phyloP scores from a whole-genome alignment of 2,888 invertebrate species.

The Eupsilia transversa region DNA sequence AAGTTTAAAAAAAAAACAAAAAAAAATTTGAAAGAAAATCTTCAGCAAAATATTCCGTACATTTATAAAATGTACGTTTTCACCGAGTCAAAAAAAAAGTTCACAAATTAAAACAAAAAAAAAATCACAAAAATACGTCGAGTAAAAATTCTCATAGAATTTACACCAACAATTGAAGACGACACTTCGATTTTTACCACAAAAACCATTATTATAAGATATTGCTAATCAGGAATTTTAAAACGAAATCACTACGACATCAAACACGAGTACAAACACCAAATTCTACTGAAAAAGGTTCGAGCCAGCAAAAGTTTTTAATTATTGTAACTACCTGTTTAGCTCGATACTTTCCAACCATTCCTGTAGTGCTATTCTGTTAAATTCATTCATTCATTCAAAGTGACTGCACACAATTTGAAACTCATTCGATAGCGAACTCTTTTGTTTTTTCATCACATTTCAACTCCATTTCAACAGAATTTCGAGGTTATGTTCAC shows the following conservation, averaged over 20 bases:
- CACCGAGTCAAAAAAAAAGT: slow-evolving; percentile 22
- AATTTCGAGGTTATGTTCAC: not conserved
- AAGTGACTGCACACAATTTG: not conserved
- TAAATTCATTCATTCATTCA: not conserved
- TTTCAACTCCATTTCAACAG: not conserved
- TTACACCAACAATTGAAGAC: not conserved
- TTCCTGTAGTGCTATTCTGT: not conserved
- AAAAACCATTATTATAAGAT: slow-evolving; percentile 77
- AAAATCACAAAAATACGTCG: slow-evolving; percentile 16
- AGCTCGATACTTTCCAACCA: not conserved
- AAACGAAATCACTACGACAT: slow-evolving; percentile 69
- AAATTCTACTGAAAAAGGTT: slow-evolving; percentile 68
- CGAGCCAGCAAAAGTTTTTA: slow-evolving; percentile 65
- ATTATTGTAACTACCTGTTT: not conserved
- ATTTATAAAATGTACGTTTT: slow-evolving; percentile 61
- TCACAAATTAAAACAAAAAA: too few relatives aligned
- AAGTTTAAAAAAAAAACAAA: slow-evolving; percentile 5
- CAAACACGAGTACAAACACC: slow-evolving; percentile 69
- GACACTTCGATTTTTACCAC: slow-evolving; percentile 74
- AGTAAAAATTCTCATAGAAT: slow-evolving; percentile 50
- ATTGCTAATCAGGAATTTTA: slow-evolving; percentile 76
- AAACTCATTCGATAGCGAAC: not conserved
- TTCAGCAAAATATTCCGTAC: slow-evolving; percentile 49
- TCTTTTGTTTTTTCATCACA: not conserved
- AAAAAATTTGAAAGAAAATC: not conserved